phyloP scores from a whole-genome alignment of 2,113 vertebrate genomes.

The Percopsis transmontana region DNA sequence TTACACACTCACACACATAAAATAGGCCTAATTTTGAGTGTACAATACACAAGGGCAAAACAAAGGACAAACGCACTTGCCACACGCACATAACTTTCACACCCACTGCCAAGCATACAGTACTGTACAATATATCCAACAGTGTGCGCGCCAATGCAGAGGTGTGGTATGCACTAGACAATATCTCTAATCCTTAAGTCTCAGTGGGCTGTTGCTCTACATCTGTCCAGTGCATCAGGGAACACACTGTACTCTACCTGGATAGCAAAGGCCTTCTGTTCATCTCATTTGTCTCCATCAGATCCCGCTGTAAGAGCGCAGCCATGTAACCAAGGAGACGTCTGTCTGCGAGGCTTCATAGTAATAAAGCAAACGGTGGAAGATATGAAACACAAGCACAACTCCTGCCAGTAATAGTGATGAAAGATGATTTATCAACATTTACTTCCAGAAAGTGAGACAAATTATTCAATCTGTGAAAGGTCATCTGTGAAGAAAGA shows the following conservation, averaged over 20 bases:
- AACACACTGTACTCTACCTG: slow-evolving; percentile 47
- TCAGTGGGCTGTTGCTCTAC: slow-evolving; percentile 43
- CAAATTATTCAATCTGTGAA: not conserved
- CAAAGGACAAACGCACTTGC: not conserved
- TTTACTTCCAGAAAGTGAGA: not conserved
- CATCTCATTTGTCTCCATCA: slow-evolving; percentile 60
- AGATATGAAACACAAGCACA: slow-evolving; percentile 41
- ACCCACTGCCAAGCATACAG: too few species aligned
- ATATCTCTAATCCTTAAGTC: slow-evolving; percentile 45
- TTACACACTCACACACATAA: not conserved
- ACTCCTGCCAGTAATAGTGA: slow-evolving; percentile 2
- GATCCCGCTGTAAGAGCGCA: slow-evolving; percentile 54
- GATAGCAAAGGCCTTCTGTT: slow-evolving; percentile 57
- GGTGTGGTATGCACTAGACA: slow-evolving; percentile 37
- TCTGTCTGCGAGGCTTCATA: slow-evolving; percentile 37
- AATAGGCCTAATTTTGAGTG: not conserved
- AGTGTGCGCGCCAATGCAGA: slow-evolving; percentile 1
- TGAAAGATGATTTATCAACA: not conserved
- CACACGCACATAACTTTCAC: too few species aligned
- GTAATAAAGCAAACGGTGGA: slow-evolving; percentile 25
- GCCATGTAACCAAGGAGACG: slow-evolving; percentile 51
- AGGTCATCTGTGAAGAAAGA: too few species aligned
- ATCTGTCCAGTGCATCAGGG: slow-evolving; percentile 64
- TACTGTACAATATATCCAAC: not conserved
- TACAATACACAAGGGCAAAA: not conserved